Evolutionary conservation across 2,888 invertebrate genomes (phyloP).

Genomic region (Polyommatus iphigenia): DNA sequence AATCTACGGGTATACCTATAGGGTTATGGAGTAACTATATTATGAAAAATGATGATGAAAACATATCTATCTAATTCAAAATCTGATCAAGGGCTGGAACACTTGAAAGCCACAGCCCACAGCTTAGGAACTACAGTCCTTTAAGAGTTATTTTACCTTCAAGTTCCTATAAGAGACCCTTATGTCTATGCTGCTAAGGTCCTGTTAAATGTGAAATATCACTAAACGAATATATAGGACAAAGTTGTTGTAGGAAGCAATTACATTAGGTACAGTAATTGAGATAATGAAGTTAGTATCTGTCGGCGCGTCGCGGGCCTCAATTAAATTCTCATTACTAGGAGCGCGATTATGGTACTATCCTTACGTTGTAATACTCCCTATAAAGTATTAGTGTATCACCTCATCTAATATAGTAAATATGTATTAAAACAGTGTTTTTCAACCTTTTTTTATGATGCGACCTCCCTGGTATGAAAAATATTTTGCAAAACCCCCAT

Average conservation of each 20-base stretch:
- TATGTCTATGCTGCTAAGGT: background rate
- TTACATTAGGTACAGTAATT: slow-evolving; percentile 75
- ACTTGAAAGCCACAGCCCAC: too few relatives aligned
- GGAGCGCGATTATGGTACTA: slow-evolving; percentile 42
- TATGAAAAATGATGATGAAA: too few relatives aligned
- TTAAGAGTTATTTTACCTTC: background rate
- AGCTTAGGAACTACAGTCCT: too few relatives aligned
- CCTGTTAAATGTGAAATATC: background rate
- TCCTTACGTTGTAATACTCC: background rate
- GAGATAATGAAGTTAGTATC: slow-evolving; percentile 71
- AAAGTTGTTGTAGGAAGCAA: slow-evolving; percentile 61
- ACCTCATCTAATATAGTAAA: background rate
- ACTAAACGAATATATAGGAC: slow-evolving; percentile 33
- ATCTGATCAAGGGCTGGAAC: too few relatives aligned
- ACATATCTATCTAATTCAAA: too few relatives aligned
- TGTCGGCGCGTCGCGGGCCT: slow-evolving; percentile 62
- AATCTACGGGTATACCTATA: too few relatives aligned
- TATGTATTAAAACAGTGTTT: too few relatives aligned
- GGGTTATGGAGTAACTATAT: too few relatives aligned
- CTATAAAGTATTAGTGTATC: background rate
- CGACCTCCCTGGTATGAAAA: too few relatives aligned
- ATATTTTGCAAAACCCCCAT: too few relatives aligned
- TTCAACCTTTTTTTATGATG: too few relatives aligned
- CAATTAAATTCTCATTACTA: slow-evolving; percentile 77
- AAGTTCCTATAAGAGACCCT: background rate